These are phyloP conservation scores for Heterodera filipjevi DNA, from an alignment of 2,888 invertebrate species.

Conservation along the genomic window DNA sequence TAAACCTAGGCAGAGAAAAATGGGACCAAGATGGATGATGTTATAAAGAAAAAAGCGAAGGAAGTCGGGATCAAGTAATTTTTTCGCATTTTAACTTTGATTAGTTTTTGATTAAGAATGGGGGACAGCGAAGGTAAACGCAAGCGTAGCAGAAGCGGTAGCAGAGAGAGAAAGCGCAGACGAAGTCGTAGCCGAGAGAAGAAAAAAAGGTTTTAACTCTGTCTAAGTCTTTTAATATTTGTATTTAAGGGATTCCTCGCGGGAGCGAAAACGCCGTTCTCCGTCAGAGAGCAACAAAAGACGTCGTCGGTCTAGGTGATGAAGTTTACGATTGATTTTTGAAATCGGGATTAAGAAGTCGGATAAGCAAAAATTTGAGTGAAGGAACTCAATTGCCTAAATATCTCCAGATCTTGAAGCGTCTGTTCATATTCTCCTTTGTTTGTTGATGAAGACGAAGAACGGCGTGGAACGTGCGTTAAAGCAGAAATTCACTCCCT, in stretches of 20 bases:
- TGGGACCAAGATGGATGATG: slow-evolving; percentile 29
- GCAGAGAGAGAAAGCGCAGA: slow-evolving; percentile 31
- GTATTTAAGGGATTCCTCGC: slow-evolving; percentile 26
- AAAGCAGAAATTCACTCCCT: slow-evolving; percentile 4
- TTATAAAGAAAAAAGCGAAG: slow-evolving; percentile 36
- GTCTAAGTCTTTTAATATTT: slow-evolving; percentile 2
- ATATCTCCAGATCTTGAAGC: slow-evolving; percentile 33
- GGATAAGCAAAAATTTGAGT: slow-evolving; percentile 21
- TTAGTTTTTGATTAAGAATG: background rate
- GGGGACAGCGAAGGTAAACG: slow-evolving; percentile 8
- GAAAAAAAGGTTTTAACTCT: slow-evolving; percentile 25
- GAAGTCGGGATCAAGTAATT: slow-evolving; percentile 17
- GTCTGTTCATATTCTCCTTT: slow-evolving; percentile 18
- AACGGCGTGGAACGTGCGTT: slow-evolving; percentile 23
- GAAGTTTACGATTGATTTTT: background rate
- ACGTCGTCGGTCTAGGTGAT: slow-evolving; percentile 30
- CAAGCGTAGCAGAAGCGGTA: slow-evolving; percentile 26
- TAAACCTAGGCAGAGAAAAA: slow-evolving; percentile 33
- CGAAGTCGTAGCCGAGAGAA: slow-evolving; percentile 44
- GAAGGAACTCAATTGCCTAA: slow-evolving; percentile 24
- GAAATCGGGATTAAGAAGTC: background rate
- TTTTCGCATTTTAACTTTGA: background rate
- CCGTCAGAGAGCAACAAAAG: slow-evolving; percentile 20
- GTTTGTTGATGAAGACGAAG: slow-evolving; percentile 26
- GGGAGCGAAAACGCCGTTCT: slow-evolving; percentile 31